Evolutionary conservation across 2,113 vertebrate genomes (phyloP).

Genomic region (Megalops atlanticus): DNA sequence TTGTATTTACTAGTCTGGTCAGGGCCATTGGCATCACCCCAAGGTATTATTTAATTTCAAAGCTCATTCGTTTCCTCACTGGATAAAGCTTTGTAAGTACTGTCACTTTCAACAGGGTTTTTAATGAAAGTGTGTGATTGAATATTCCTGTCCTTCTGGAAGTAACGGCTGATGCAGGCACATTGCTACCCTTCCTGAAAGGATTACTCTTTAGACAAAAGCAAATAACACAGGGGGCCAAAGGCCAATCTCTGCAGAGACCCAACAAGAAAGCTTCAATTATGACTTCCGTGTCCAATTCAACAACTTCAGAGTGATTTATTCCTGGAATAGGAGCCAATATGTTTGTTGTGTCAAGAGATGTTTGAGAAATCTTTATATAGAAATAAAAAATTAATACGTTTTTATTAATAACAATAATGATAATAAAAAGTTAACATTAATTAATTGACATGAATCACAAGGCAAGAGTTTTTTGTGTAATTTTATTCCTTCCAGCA

Average conservation of each 20-base stretch:
- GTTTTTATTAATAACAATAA: background rate
- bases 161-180: too few species aligned
- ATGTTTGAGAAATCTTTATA: background rate
- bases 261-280: background rate
- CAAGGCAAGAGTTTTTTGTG: background rate
- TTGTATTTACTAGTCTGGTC: background rate
- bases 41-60: background rate
- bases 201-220: background rate
- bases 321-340: background rate
- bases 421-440: background rate
- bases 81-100: background rate
- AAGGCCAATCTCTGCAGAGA: background rate
- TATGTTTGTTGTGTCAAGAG: constrained; percentile 1
- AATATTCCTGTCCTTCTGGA: background rate
- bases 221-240: background rate
- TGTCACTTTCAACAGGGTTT: background rate
- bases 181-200: background rate
- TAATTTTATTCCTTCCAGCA: constrained; percentile 8
- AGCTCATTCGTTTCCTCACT: background rate
- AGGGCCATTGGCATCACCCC: background rate
- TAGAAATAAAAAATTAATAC: background rate
- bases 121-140: background rate
- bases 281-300: too few species aligned
- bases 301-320: background rate
- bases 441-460: background rate